Percentiles rank a stretch among this genome's conserved stretches.
phyloP scores from a whole-genome alignment of 2,113 vertebrate genomes.

The Perccottus glenii region DNA sequence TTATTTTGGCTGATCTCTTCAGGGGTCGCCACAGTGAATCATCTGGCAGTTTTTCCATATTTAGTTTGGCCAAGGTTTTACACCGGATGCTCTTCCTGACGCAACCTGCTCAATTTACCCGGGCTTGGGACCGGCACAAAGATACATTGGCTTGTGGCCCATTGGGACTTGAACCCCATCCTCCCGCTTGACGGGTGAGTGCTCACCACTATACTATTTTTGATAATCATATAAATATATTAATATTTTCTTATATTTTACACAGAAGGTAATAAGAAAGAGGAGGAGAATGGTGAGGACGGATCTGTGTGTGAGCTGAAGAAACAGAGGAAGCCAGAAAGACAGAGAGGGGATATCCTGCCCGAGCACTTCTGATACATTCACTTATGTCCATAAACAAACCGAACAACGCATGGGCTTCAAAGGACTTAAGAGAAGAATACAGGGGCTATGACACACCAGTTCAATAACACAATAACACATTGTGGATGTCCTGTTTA shows the following conservation, averaged over 20 bases:
- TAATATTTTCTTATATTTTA: neutral
- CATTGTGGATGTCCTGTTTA: conserved; percentile 61
- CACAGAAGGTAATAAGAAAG: conserved; percentile 47
- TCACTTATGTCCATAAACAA: conserved; percentile 47
- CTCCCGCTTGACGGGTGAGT: too few relatives aligned
- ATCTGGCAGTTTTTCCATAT: too few relatives aligned
- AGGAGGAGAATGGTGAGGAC: conserved; percentile 51
- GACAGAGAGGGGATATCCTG: conserved; percentile 78
- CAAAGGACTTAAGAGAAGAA: conserved; percentile 57
- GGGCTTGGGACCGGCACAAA: too few relatives aligned
- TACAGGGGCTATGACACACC: conserved; percentile 38
- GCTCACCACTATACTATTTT: neutral
- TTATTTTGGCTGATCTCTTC: too few relatives aligned
- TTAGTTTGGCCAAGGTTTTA: too few relatives aligned
- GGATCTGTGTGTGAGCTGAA: conserved; percentile 51
- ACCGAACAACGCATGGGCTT: conserved; percentile 17
- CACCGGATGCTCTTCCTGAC: too few relatives aligned
- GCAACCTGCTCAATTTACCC: too few relatives aligned
- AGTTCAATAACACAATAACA: conserved; percentile 42
- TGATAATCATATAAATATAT: conserved; percentile 11
- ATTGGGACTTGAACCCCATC: too few relatives aligned
- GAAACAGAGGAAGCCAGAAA: conserved; percentile 71
- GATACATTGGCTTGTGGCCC: too few relatives aligned
- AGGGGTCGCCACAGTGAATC: too few relatives aligned
- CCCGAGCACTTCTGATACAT: conserved; percentile 34